Conservation (phyloP, 1,140 invertebrate genomes). For the Drosophila ogumai region DNA sequence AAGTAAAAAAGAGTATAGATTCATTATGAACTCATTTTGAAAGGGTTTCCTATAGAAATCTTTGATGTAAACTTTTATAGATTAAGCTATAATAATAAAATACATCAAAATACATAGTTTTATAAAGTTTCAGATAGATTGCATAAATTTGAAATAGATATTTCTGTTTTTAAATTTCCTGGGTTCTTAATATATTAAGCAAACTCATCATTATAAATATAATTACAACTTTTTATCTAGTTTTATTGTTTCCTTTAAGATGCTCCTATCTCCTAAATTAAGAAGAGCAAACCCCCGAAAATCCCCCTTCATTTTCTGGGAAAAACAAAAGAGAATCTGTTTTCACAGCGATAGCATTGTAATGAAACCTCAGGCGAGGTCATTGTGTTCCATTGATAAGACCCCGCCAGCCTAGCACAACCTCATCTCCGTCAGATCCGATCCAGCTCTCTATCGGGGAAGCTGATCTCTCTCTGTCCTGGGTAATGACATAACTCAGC, state of each 20-base stretch:
- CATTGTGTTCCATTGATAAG: conserved; percentile 44
- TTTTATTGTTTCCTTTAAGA: background rate
- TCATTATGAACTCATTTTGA: background rate
- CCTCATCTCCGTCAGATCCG: conserved; percentile 13
- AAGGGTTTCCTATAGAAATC: background rate
- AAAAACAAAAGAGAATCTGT: conserved; percentile 5
- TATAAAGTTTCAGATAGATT: background rate
- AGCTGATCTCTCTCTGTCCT: background rate
- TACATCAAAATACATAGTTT: background rate
- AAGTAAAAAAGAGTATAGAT: no score
- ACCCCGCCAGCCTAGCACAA: conserved; percentile 10
- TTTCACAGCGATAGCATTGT: conserved; percentile 5
- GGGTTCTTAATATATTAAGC: background rate
- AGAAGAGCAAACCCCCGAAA: background rate
- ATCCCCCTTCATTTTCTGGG: background rate
- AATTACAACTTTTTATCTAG: background rate
- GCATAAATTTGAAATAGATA: background rate
- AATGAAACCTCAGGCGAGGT: conserved; percentile 36
- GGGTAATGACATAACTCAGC: conserved; percentile 47
- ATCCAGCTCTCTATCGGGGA: conserved; percentile 3
- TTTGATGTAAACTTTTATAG: no score
- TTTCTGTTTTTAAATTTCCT: background rate
- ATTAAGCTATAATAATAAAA: background rate
- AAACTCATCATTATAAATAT: background rate
- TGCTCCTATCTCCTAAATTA: background rate